Conservation (phyloP, 2,113 vertebrate species). For the Pteruthius melanotis region DNA sequence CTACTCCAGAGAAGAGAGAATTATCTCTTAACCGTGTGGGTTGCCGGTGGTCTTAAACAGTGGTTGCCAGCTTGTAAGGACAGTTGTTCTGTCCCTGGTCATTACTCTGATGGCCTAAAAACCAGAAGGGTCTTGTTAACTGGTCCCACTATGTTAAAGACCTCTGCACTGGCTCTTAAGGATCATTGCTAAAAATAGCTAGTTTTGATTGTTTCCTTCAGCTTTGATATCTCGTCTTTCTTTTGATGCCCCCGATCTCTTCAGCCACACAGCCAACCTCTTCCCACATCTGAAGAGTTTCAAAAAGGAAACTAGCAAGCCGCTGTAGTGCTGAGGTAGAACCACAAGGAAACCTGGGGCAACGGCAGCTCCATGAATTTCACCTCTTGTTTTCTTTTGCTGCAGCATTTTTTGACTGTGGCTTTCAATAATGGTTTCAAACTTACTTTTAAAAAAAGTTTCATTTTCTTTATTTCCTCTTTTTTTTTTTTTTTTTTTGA, state of each 20-base stretch:
- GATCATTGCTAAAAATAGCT: neutral
- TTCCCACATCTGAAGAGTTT: constrained; percentile 47
- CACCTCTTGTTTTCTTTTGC: neutral
- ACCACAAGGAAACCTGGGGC: neutral
- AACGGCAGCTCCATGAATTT: neutral
- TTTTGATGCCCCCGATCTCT: neutral
- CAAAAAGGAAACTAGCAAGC: constrained; percentile 28
- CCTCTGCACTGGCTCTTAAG: neutral
- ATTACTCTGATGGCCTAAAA: neutral
- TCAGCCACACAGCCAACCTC: neutral
- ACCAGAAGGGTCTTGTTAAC: neutral
- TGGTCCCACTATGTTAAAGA: neutral
- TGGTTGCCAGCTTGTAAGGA: neutral
- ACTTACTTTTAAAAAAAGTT: neutral
- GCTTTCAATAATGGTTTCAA: constrained; percentile 15
- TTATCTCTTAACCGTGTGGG: neutral
- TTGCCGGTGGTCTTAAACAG: neutral
- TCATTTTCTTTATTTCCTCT: neutral
- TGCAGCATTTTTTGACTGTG: neutral
- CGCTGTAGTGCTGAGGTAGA: neutral
- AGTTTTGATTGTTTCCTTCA: constrained; percentile 15
- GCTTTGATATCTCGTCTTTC: constrained; percentile 23
- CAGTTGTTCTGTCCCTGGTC: neutral
- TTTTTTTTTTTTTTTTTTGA: neutral
- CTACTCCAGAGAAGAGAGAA: neutral